Base-by-base conservation (phyloP, 2,888 invertebrate genomes). In the Orchesella flavescens region DNA sequence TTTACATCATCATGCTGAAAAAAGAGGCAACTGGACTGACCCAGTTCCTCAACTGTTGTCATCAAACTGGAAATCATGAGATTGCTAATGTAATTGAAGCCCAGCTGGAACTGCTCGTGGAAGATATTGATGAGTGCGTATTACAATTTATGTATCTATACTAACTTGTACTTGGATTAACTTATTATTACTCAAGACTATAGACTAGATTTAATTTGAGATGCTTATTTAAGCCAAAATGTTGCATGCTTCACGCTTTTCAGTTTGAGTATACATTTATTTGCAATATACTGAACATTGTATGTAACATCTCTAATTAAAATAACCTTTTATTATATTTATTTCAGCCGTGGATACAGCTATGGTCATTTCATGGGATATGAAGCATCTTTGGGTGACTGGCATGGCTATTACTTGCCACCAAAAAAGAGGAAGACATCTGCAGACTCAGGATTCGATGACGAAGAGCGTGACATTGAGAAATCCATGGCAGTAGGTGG, bases 51-150 rank as follows among this genome's bases (percentile, higher is more conserved):
- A 65, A 80, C 74, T 79, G 81, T 46, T 59, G 84, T 63, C 80
- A 84, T 23, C 81, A 84, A 74, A 84, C 84, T 66, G 85, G 83
- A 68, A 85, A 85, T 24, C 69, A 83, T 53, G 81, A 74, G 71
- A 74, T 85, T 68, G 85, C 84, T 15, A 83, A 85, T 74, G 44
- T 81, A 24, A 78, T 85, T 55, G 85, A 85, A 44, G 78, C 69
- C 10, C 78, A 83, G 21, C 76, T 76, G 72, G 82, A 82, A 24
- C 63, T 82, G 55, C 82, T 82, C 82, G 75, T 13, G 53, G 73
- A 80, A 66, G 66, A 66, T n/a, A 66, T 17, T 66, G n/a, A 63
- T 66, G n/a, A 63, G 53, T n/a, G 15, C 15, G 17, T 53, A 10
- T 53, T 5, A 53, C 53, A 53, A n/a, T 5, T 46, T 46, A 46